These are phyloP conservation scores for Heteropelma amictum DNA, from an alignment of 2,888 invertebrate genomes.

Conservation along the genomic window DNA sequence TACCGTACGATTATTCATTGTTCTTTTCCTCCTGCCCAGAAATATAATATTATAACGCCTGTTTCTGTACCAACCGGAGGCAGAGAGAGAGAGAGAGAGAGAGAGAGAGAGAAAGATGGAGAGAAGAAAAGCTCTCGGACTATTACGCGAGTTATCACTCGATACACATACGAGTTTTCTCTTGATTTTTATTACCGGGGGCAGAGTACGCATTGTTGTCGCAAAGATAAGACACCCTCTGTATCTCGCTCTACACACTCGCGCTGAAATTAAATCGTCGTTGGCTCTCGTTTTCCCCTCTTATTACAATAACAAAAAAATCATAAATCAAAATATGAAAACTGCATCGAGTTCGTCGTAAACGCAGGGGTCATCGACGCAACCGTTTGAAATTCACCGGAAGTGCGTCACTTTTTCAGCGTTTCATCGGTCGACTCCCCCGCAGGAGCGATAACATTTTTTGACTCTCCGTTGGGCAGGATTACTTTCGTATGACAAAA, in stretches of 20 bases:
- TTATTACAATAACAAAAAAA: neutral
- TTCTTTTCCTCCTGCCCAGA: slow-evolving; percentile 10
- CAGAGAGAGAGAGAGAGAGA: neutral
- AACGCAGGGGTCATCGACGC: slow-evolving; percentile 14
- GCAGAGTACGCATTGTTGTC: slow-evolving; percentile 45
- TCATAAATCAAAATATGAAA: neutral
- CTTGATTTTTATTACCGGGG: slow-evolving; percentile 47
- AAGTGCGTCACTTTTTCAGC: slow-evolving; percentile 33
- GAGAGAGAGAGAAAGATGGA: neutral
- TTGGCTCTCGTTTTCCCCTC: neutral
- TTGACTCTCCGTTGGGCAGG: slow-evolving; percentile 3
- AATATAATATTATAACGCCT: slow-evolving; percentile 13
- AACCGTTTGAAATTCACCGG: slow-evolving; percentile 10
- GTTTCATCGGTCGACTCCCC: slow-evolving; percentile 22
- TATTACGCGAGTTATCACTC: slow-evolving; percentile 34
- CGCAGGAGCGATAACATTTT: slow-evolving; percentile 17
- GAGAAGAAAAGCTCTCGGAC: slow-evolving; percentile 3
- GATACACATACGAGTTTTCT: slow-evolving; percentile 18
- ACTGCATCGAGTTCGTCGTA: neutral
- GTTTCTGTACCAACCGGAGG: no score
- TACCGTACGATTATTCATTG: slow-evolving; percentile 46
- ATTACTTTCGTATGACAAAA: neutral
- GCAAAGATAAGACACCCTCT: slow-evolving; percentile 47
- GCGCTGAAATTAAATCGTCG: neutral
- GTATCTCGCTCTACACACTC: slow-evolving; percentile 22